phyloP scores from a whole-genome alignment of 2,888 invertebrate genomes.

The Eremobia ochroleuca region DNA sequence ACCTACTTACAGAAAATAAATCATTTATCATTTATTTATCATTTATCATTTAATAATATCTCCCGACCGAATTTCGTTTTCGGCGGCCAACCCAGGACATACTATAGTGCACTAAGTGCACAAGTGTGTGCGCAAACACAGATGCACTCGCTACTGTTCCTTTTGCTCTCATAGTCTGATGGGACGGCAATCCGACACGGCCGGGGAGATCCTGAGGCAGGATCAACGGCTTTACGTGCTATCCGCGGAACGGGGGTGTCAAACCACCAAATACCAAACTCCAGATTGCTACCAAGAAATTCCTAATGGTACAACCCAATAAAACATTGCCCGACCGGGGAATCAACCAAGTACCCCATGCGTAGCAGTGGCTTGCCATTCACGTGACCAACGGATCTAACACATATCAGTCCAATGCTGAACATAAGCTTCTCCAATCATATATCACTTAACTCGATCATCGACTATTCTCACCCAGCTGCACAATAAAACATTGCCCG shows the following conservation, averaged over 20 bases:
- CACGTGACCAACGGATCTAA: background rate
- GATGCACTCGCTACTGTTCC: background rate
- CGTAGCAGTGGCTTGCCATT: background rate
- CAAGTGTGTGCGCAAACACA: background rate
- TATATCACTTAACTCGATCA: no score
- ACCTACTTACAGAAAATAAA: no score
- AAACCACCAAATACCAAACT: background rate
- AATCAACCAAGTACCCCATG: no score
- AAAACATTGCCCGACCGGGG: background rate
- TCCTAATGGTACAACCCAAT: background rate
- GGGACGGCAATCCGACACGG: background rate
- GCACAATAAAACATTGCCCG: background rate
- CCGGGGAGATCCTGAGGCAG: background rate
- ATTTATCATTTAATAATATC: no score
- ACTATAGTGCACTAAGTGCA: background rate
- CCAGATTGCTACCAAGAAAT: background rate
- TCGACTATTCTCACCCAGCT: no score
- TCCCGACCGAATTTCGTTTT: no score
- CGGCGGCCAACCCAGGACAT: background rate
- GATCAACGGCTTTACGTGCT: background rate
- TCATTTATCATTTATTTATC: no score
- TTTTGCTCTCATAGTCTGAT: background rate
- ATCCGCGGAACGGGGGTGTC: background rate
- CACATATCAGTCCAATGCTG: no score
- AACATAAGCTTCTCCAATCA: no score